Conservation (phyloP, 2,113 vertebrate species). For the Aspidoscelis tigris region DNA sequence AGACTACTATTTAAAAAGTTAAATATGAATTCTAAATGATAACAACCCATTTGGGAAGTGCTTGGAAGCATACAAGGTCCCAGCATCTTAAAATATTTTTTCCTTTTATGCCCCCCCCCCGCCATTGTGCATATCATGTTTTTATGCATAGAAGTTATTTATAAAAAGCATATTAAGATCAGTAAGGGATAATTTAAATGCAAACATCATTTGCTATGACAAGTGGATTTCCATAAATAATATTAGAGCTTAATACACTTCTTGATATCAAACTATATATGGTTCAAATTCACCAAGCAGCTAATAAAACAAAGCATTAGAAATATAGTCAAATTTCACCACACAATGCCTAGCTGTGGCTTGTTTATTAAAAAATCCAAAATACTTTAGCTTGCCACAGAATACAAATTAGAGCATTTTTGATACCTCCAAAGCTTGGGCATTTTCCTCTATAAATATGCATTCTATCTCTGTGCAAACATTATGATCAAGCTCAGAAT, state of each 20-base stretch:
- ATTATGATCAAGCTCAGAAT: not conserved
- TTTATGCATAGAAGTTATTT: not conserved
- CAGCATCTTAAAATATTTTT: too few species aligned
- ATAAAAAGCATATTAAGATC: not conserved
- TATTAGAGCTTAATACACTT: not conserved
- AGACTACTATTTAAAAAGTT: too few species aligned
- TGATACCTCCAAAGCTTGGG: not conserved
- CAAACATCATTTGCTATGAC: not conserved
- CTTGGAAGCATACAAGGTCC: too few species aligned
- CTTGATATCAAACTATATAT: not conserved
- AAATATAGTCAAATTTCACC: not conserved
- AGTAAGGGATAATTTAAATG: not conserved
- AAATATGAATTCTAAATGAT: too few species aligned
- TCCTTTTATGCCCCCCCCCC: too few species aligned
- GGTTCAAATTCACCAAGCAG: not conserved
- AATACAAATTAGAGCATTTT: conserved; percentile 33
- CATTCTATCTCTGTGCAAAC: not conserved
- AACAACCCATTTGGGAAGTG: too few species aligned
- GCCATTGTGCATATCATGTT: not conserved
- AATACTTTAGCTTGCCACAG: conserved; percentile 12
- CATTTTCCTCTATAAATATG: conserved; percentile 10
- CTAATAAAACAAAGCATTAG: not conserved
- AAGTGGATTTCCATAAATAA: not conserved
- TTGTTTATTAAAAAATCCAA: not conserved
- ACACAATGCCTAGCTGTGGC: not conserved